phyloP scores from a whole-genome alignment of 2,888 invertebrate species.

The Plebejus argus region DNA sequence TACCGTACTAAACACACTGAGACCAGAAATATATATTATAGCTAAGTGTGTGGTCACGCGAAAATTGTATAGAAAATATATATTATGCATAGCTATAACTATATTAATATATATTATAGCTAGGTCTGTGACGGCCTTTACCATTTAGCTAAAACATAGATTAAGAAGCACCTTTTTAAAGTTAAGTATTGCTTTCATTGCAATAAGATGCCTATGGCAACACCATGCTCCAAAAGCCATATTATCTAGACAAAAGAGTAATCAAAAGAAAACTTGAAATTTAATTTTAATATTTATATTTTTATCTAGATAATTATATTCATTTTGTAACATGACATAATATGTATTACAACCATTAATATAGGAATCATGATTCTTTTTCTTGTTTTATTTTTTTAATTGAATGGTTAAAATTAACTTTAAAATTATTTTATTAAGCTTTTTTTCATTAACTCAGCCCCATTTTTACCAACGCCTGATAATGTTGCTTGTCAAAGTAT shows the following conservation, averaged over 20 bases:
- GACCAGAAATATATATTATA: no score
- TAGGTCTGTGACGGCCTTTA: no score
- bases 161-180: conserved; percentile 23
- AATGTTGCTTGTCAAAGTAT: background rate
- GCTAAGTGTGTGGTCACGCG: no score
- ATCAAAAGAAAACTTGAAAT: background rate
- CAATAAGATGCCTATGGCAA: conserved; percentile 19
- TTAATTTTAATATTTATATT: background rate
- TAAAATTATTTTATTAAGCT: background rate
- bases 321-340: background rate
- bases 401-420: background rate
- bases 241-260: background rate
- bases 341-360: background rate
- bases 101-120: no score
- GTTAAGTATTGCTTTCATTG: conserved; percentile 7
- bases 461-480: background rate
- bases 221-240: background rate
- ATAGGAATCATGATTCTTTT: conserved; percentile 23
- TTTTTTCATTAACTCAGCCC: background rate
- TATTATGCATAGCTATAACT: no score
- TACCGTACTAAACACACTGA: no score
- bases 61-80: no score
- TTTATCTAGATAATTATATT: background rate
- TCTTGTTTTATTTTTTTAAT: background rate
- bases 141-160: conserved; percentile 15